Evolutionary conservation across 2,797 vertebrate species (phyloP).

Genomic region (Kryptopterus vitreolus): DNA sequence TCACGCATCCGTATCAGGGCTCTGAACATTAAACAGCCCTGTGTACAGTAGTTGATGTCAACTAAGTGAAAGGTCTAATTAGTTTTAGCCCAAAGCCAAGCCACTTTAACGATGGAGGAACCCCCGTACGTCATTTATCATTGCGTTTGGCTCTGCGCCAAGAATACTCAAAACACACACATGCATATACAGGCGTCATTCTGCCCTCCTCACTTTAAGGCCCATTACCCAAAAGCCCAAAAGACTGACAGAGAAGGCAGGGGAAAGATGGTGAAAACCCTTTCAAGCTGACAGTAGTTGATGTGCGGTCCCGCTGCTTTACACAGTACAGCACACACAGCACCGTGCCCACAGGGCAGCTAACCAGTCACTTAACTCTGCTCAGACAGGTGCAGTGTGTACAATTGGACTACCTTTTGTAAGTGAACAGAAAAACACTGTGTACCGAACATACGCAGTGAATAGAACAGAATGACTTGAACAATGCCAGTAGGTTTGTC

Average conservation of each 20-base stretch:
- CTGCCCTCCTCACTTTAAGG: constrained; percentile 43
- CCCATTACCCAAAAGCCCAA: constrained; percentile 53
- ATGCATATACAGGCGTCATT: constrained; percentile 17
- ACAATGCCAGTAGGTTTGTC: neutral
- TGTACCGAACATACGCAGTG: constrained; percentile 3
- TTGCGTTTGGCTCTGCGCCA: constrained; percentile 40
- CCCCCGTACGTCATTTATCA: constrained; percentile 52
- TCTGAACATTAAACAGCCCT: constrained; percentile 28
- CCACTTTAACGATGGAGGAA: constrained; percentile 45
- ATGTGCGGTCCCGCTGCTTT: constrained; percentile 42
- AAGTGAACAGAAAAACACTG: constrained; percentile 27
- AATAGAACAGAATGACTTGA: constrained; percentile 7
- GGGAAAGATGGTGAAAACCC: constrained; percentile 51
- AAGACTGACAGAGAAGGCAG: constrained; percentile 50
- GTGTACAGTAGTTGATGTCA: constrained; percentile 31
- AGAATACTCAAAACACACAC: constrained; percentile 19
- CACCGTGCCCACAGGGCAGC: constrained; percentile 36
- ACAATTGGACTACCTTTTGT: constrained; percentile 24
- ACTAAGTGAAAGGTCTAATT: constrained; percentile 51
- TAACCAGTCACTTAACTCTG: constrained; percentile 37
- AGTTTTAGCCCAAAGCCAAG: constrained; percentile 52
- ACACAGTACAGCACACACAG: constrained; percentile 43
- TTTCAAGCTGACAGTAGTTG: constrained; percentile 47
- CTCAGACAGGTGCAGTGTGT: constrained; percentile 38
- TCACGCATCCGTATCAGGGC: constrained; percentile 6